A percentile compares a stretch with the other conserved stretches of the same genome.
Conservation (phyloP, 2,888 invertebrate genomes). For the Odontothrips loti region DNA sequence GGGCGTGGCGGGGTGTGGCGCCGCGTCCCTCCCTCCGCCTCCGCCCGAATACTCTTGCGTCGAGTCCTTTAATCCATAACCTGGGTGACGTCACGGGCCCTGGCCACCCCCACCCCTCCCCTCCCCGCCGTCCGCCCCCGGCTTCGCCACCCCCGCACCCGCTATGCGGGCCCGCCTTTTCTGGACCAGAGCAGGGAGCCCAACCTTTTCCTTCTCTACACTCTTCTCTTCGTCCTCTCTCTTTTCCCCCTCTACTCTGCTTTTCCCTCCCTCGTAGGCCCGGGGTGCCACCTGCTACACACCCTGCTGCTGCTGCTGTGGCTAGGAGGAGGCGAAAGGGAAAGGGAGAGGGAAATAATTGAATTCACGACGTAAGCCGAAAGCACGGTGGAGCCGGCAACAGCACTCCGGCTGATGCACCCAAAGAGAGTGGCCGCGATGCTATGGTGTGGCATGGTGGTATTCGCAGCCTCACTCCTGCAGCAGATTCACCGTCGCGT, state of each 20-base stretch:
- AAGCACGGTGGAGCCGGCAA: not conserved
- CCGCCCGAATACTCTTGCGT: not conserved
- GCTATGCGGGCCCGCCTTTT: constrained; percentile 34
- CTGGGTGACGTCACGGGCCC: constrained; percentile 40
- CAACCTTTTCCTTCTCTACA: not conserved
- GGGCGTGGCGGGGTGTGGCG: too few species aligned
- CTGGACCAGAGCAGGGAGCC: constrained; percentile 43
- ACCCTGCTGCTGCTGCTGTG: constrained; percentile 30
- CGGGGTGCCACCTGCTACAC: constrained; percentile 21
- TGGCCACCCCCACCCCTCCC: constrained; percentile 41
- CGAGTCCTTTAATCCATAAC: constrained; percentile 11
- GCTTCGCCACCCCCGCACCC: too few species aligned
- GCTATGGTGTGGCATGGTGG: too few species aligned
- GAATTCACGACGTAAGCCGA: not conserved
- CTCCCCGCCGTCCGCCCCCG: constrained; percentile 32
- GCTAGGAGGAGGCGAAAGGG: constrained; percentile 30
- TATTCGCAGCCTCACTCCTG: too few species aligned
- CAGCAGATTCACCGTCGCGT: not conserved
- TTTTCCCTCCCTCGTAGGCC: not conserved
- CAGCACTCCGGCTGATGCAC: too few species aligned
- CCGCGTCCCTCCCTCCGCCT: not conserved
- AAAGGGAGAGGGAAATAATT: not conserved
- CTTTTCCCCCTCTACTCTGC: not conserved
- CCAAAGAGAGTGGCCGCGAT: too few species aligned
- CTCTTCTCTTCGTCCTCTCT: constrained; percentile 6